phyloP scores from a whole-genome alignment of 2,888 invertebrate genomes.

The Lasius platythorax region DNA sequence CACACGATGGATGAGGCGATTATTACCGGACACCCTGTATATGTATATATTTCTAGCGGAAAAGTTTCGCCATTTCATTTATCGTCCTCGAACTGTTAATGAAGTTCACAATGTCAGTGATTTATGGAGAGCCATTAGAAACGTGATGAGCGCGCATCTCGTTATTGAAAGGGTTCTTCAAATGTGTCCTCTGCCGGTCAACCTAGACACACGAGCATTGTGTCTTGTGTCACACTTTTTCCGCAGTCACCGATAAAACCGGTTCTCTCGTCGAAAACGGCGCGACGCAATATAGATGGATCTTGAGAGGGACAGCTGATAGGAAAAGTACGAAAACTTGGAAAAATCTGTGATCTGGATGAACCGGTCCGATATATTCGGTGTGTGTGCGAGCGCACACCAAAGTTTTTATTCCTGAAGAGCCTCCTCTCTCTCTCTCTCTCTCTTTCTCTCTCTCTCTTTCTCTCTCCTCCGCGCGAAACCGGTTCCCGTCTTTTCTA shows the following conservation, averaged over 20 bases:
- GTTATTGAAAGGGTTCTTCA: not conserved
- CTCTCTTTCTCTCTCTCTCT: not conserved
- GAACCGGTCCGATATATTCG: constrained; percentile 5
- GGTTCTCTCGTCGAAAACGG: not conserved
- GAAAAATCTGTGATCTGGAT: not conserved
- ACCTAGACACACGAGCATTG: not conserved
- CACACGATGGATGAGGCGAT: too few relatives aligned
- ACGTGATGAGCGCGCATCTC: not conserved
- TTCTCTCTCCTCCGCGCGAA: not conserved
- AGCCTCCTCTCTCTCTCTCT: not conserved
- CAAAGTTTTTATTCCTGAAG: not conserved
- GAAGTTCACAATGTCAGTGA: not conserved
- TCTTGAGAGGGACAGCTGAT: not conserved
- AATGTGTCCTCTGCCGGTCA: not conserved
- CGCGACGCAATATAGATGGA: not conserved
- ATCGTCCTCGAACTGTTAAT: not conserved
- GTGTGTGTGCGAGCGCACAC: not conserved
- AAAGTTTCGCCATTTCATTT: not conserved
- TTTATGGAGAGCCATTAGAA: constrained; percentile 1
- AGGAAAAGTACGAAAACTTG: not conserved
- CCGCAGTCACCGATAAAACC: not conserved
- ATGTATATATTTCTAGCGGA: not conserved
- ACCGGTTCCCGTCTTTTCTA: constrained; percentile 32
- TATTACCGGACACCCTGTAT: too few relatives aligned
- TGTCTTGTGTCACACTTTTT: constrained; percentile 1